Conservation (phyloP, 2,888 invertebrate species). For the Malthinus flaveolus region DNA sequence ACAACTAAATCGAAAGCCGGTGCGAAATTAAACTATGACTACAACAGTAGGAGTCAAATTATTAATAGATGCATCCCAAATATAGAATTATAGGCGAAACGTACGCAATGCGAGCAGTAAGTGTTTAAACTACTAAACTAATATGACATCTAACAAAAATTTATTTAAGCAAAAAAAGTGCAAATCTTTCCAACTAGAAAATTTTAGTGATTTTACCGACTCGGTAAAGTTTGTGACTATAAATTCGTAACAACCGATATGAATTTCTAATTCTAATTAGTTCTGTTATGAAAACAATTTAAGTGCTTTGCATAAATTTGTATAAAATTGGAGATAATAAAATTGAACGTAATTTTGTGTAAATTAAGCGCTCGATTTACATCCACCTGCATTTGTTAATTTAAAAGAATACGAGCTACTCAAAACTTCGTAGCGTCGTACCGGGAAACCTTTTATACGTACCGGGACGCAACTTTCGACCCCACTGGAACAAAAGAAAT, state of each 20-base stretch:
- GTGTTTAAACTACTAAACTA: background rate
- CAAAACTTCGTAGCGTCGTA: no score
- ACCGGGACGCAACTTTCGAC: conserved; percentile 81
- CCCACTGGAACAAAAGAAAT: conserved; percentile 82
- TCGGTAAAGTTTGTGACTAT: no score
- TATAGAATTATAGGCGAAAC: conserved; percentile 27
- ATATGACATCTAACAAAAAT: conserved; percentile 3
- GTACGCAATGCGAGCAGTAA: conserved; percentile 14
- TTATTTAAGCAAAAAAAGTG: background rate
- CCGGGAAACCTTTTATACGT: conserved; percentile 52
- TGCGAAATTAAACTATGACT: conserved; percentile 30
- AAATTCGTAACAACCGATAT: no score
- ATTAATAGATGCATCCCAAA: conserved; percentile 33
- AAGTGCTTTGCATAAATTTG: no score
- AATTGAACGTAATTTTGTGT: no score
- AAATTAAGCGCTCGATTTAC: no score
- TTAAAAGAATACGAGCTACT: no score
- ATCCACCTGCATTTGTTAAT: background rate
- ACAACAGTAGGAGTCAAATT: conserved; percentile 32
- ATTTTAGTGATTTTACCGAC: no score
- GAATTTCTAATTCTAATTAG: no score
- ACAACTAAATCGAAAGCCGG: conserved; percentile 30
- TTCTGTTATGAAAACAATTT: no score
- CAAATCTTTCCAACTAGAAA: background rate
- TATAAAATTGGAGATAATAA: no score